A percentile compares a stretch with the other conserved stretches of the same genome.
These are phyloP conservation scores for Probosciger aterrimus DNA, from an alignment of 2,113 vertebrate genomes.

Conservation along the genomic window DNA sequence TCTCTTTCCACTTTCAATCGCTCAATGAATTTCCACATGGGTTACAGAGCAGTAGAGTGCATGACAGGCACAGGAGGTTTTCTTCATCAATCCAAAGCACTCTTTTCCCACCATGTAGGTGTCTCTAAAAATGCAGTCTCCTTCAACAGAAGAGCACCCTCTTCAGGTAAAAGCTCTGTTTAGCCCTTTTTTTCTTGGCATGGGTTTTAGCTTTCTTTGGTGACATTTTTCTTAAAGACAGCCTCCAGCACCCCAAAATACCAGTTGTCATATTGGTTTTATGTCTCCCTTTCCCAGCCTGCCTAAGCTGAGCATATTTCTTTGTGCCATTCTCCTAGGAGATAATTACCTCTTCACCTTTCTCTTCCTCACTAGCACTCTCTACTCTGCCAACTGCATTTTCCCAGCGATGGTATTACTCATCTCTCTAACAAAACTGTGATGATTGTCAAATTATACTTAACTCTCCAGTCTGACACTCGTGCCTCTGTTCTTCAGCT, in stretches of 20 bases:
- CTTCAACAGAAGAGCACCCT: neutral
- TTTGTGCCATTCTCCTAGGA: conserved; percentile 35
- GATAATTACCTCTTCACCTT: conserved; percentile 64
- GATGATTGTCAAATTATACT: conserved; percentile 52
- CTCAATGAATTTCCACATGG: neutral
- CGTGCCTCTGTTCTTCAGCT: neutral
- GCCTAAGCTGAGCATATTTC: neutral
- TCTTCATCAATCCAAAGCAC: neutral
- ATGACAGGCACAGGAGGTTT: neutral
- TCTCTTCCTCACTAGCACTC: conserved; percentile 18
- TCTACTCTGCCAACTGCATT: conserved; percentile 32
- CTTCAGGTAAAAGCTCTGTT: neutral
- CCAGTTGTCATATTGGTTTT: neutral
- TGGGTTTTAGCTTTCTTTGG: neutral
- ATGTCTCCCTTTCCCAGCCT: neutral
- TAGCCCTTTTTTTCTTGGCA: neutral
- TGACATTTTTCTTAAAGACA: neutral
- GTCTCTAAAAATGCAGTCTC: neutral
- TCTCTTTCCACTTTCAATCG: conserved; percentile 5
- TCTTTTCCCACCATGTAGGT: neutral
- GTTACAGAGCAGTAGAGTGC: neutral
- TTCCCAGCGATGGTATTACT: conserved; percentile 59
- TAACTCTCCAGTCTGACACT: conserved; percentile 34
- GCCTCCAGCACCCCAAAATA: neutral
- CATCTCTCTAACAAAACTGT: conserved; percentile 51